Conservation (phyloP, 2,888 invertebrate genomes). For the Campoplex nolae region DNA sequence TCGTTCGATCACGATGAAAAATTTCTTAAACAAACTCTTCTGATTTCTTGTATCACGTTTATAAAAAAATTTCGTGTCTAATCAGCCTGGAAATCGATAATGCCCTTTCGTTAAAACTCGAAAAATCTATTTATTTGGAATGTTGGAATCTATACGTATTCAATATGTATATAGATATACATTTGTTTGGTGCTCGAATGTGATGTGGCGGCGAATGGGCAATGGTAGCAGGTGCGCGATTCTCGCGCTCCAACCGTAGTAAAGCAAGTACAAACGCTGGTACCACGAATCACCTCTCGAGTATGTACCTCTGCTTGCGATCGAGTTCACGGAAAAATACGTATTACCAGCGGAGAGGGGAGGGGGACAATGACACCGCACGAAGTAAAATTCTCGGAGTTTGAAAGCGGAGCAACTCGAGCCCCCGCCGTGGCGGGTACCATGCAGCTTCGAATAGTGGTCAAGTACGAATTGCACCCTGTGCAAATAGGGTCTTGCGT, state of each 20-base stretch:
- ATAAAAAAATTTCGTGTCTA: neutral
- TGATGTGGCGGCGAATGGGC: conserved; percentile 3
- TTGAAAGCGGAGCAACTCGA: neutral
- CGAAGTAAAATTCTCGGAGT: neutral
- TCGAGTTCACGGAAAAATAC: conserved; percentile 56
- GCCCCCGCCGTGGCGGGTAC: conserved; percentile 6
- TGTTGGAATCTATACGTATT: neutral
- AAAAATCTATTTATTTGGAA: conserved; percentile 6
- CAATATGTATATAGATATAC: neutral
- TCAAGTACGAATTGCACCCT: neutral
- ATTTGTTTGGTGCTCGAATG: conserved; percentile 2
- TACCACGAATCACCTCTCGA: conserved; percentile 23
- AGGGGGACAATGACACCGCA: conserved; percentile 54
- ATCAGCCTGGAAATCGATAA: neutral
- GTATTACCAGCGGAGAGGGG: conserved; percentile 7
- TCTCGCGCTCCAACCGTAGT: conserved; percentile 13
- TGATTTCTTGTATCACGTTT: neutral
- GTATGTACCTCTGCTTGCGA: conserved; percentile 43
- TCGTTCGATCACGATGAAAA: neutral
- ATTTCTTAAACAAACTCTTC: neutral
- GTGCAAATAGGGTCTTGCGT: neutral
- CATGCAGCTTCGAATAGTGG: neutral
- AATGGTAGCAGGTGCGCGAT: conserved; percentile 33
- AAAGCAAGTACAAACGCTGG: conserved; percentile 9
- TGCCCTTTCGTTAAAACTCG: neutral